phyloP scores from a whole-genome alignment of 2,113 vertebrate genomes.

The Labeo catla region DNA sequence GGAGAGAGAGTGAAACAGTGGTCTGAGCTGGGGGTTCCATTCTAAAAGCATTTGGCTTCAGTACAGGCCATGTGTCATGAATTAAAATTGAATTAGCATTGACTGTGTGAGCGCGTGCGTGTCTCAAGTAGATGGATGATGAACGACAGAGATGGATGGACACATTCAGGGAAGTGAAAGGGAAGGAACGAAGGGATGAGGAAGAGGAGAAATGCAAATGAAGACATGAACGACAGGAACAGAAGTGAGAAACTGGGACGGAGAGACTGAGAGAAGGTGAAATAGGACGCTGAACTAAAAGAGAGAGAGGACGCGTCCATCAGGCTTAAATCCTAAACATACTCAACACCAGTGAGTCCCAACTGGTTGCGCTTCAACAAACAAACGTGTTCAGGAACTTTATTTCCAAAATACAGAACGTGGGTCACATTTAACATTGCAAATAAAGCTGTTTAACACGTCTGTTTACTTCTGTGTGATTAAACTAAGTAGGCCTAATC shows the following conservation, averaged over 20 bases:
- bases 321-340: background rate
- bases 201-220: conserved; percentile 31
- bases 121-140: conserved; percentile 33
- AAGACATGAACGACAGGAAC: conserved; percentile 6
- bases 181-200: conserved; percentile 13
- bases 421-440: background rate
- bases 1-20: conserved; percentile 2
- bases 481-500: background rate
- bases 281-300: background rate
- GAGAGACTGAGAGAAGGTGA: conserved; percentile 29
- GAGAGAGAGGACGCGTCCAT: conserved; percentile 17
- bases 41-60: conserved; percentile 37
- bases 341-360: background rate
- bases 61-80: conserved; percentile 44
- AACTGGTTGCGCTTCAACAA: background rate
- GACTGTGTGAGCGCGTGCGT: background rate
- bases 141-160: conserved; percentile 34
- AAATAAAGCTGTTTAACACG: background rate
- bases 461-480: background rate
- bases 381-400: background rate
- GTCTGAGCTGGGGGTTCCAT: conserved; percentile 25
- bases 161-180: conserved; percentile 28
- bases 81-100: conserved; percentile 52
- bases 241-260: conserved; percentile 25
- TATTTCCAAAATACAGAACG: background rate